Evolutionary conservation across 2,113 vertebrate genomes (phyloP).

Genomic region (Fulmarus glacialis): DNA sequence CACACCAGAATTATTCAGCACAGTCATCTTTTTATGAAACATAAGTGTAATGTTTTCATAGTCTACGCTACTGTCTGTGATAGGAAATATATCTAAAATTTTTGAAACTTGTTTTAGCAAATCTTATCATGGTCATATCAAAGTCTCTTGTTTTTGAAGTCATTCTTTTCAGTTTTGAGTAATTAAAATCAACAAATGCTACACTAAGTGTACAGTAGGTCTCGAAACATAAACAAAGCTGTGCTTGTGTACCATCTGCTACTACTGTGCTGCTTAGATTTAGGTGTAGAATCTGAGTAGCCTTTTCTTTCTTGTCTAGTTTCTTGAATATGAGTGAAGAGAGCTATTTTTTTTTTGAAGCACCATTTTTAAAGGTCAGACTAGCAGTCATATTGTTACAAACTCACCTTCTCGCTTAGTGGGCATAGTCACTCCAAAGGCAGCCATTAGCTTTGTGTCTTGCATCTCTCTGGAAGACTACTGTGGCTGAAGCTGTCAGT

Average conservation of each 20-base stretch:
- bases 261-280: constrained; percentile 61
- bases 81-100: constrained; percentile 65
- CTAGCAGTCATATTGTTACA: background rate
- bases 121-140: constrained; percentile 70
- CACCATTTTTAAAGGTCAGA: background rate
- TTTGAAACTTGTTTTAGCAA: constrained; percentile 71
- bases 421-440: background rate
- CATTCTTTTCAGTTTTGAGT: constrained; percentile 72
- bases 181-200: constrained; percentile 76
- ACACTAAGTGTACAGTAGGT: constrained; percentile 72
- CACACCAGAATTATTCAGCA: constrained; percentile 62
- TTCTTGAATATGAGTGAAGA: background rate
- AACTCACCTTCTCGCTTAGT: background rate
- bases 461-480: background rate
- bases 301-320: constrained; percentile 48
- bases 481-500: background rate
- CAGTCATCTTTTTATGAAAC: constrained; percentile 53
- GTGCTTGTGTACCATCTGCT: constrained; percentile 71
- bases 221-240: constrained; percentile 73
- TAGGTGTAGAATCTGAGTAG: constrained; percentile 67
- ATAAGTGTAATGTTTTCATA: constrained; percentile 62
- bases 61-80: constrained; percentile 53
- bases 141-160: constrained; percentile 72
- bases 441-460: background rate
- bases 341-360: background rate